Evolutionary conservation across 2,888 invertebrate genomes (phyloP).

Genomic region (Neoascia interrupta): DNA sequence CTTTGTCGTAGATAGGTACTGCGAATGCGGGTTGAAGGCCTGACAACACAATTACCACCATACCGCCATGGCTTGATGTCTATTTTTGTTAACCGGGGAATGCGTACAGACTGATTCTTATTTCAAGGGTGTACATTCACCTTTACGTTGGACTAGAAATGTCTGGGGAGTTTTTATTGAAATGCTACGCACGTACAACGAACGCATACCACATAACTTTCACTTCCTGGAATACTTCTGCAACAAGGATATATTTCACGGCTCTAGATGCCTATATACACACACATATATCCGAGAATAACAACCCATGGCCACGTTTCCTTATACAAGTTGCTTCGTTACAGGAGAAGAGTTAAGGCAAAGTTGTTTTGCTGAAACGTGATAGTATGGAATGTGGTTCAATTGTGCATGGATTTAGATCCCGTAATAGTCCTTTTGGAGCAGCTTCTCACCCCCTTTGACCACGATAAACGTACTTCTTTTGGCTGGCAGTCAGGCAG

Average conservation of each 20-base stretch:
- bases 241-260: slow-evolving; percentile 29
- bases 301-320: slow-evolving; percentile 13
- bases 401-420: slow-evolving; percentile 35
- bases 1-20: neutral
- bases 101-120: slow-evolving; percentile 57
- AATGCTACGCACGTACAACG: slow-evolving; percentile 58
- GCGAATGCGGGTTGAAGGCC: slow-evolving; percentile 5
- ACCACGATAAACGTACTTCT: slow-evolving; percentile 16
- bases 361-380: slow-evolving; percentile 33
- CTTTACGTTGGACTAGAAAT: neutral
- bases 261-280: too few relatives aligned
- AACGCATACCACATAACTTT: slow-evolving; percentile 40
- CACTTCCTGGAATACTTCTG: slow-evolving; percentile 51
- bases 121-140: slow-evolving; percentile 44
- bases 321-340: slow-evolving; percentile 15
- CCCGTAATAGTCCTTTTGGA: too few relatives aligned
- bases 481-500: slow-evolving; percentile 20
- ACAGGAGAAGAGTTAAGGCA: slow-evolving; percentile 30
- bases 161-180: slow-evolving; percentile 29
- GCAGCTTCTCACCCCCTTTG: too few relatives aligned
- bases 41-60: slow-evolving; percentile 12
- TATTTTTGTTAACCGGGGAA: slow-evolving; percentile 36
- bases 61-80: slow-evolving; percentile 20
- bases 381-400: slow-evolving; percentile 46
- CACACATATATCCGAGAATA: too few relatives aligned